Evolutionary conservation across 2,797 vertebrate genomes (phyloP), one percentile per base, ranked within the genome.

Genomic region (Perodicticus potto): DNA sequence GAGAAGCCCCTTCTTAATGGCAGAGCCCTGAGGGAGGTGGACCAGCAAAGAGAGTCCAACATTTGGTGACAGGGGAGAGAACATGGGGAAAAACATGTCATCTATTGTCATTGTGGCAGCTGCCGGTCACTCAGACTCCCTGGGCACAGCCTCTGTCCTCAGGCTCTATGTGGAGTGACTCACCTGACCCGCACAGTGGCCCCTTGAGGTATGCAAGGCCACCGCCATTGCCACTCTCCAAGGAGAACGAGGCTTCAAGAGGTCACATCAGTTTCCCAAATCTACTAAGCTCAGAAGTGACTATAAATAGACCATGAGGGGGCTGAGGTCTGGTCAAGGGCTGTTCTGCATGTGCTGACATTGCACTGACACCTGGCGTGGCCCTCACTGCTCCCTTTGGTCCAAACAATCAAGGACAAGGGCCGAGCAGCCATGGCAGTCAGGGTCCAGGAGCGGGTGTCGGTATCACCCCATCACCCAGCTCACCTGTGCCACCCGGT

Each of bases 71-170:
- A 49, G 72, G 37, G 22, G 23, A 72, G 12, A 6, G 43, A 10
- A 1, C 0, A 0, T 53, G 45, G 80, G 25, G 23, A 34, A 8
- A 5, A 10, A 2, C 20, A 7, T 55, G 12, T 13, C 86, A 6
- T 72, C 59, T 20, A 61, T 25, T 2, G 3, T 3, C 3, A 0
- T 11, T 29, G 0, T 22, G 49, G 53, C 53, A 65, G 70, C 59
- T 16, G 70, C 32, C 2, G 5, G 2, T 22, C 57, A 34, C 55
- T 55, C 22, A 8, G 34, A 12, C 29, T 61, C 55, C 12, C 45
- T 7, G 13, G 29, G 17, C 0, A 1, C 25, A 32, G 69, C 32
- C 40, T 81, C 69, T 53, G 69, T 49, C 80, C 92, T 20, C 11
- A 81, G 37, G 32, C 22, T 29, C 8, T 20, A 7, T 7, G 3